phyloP scores from a whole-genome alignment of 2,797 vertebrate genomes.

The Morus bassanus region DNA sequence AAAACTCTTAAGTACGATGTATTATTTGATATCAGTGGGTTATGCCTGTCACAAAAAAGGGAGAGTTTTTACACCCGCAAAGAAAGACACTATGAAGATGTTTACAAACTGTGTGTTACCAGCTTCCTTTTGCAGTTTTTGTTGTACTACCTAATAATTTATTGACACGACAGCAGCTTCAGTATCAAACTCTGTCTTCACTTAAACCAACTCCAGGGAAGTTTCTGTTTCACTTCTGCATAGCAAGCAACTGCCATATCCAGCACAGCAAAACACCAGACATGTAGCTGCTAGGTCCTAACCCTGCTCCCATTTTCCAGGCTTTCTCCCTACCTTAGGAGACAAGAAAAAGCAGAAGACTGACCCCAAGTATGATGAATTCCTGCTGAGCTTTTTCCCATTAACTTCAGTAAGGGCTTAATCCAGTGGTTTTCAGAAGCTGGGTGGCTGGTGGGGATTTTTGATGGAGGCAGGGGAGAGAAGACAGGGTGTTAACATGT shows the following conservation, averaged over 20 bases:
- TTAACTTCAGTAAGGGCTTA: conserved; percentile 52
- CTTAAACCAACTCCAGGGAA: background rate
- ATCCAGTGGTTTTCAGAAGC: conserved; percentile 55
- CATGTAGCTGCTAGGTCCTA: background rate
- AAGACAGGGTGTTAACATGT: conserved; percentile 67
- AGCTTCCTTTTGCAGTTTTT: background rate
- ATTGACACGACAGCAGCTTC: rapidly evolving
- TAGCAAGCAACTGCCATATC: rapidly evolving
- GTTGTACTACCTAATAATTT: background rate
- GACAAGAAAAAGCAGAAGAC: conserved; percentile 13
- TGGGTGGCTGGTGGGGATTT: conserved; percentile 57
- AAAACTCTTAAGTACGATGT: background rate
- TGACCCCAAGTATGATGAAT: conserved; percentile 37
- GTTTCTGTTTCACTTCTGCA: background rate
- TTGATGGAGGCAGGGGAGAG: conserved; percentile 51
- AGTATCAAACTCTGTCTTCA: background rate
- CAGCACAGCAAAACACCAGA: background rate
- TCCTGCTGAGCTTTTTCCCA: conserved; percentile 51
- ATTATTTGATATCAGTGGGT: too few relatives aligned
- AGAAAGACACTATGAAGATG: background rate
- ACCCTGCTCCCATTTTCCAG: conserved; percentile 2
- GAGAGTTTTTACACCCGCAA: background rate
- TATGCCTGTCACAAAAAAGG: background rate
- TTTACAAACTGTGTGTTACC: background rate
- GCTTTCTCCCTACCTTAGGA: background rate